phyloP scores from a whole-genome alignment of 1,140 invertebrate genomes.

The Sinonovacula constricta region DNA sequence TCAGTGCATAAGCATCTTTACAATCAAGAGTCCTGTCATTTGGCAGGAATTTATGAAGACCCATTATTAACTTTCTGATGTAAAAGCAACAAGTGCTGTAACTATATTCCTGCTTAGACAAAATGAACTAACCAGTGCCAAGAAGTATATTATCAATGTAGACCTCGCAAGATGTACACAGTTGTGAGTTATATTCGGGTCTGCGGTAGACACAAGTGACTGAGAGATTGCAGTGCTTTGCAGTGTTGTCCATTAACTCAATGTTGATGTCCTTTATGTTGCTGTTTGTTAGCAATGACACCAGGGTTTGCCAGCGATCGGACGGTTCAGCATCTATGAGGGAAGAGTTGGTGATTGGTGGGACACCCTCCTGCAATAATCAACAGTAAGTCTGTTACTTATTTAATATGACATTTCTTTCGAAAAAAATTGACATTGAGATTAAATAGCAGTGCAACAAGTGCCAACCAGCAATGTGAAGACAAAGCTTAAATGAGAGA shows the following conservation, averaged over 20 bases:
- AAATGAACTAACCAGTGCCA: constrained; percentile 12
- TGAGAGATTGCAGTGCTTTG: constrained; percentile 19
- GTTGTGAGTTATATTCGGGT: neutral
- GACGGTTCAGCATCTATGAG: constrained; percentile 16
- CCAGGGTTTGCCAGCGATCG: constrained; percentile 4
- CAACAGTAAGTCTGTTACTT: too few relatives aligned
- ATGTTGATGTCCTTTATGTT: constrained; percentile 12
- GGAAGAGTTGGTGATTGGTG: constrained; percentile 30
- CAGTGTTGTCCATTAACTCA: constrained; percentile 15
- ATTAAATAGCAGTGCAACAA: too few relatives aligned
- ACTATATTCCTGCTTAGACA: too few relatives aligned
- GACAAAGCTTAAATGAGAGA: neutral
- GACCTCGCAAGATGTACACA: constrained; percentile 16
- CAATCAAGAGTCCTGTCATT: too few relatives aligned
- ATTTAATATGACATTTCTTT: too few relatives aligned
- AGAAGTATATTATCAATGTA: constrained; percentile 29
- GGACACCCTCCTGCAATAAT: constrained; percentile 20
- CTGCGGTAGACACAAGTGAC: constrained; percentile 16
- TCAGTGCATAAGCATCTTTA: too few relatives aligned
- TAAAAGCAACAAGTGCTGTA: too few relatives aligned
- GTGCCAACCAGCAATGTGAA: neutral
- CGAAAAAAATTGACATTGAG: too few relatives aligned
- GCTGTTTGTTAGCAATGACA: neutral
- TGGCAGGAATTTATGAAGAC: too few relatives aligned
- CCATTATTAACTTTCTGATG: too few relatives aligned